Base-by-base conservation (phyloP, 2,113 vertebrate species). In the Rhegmatorhina hoffmannsi region DNA sequence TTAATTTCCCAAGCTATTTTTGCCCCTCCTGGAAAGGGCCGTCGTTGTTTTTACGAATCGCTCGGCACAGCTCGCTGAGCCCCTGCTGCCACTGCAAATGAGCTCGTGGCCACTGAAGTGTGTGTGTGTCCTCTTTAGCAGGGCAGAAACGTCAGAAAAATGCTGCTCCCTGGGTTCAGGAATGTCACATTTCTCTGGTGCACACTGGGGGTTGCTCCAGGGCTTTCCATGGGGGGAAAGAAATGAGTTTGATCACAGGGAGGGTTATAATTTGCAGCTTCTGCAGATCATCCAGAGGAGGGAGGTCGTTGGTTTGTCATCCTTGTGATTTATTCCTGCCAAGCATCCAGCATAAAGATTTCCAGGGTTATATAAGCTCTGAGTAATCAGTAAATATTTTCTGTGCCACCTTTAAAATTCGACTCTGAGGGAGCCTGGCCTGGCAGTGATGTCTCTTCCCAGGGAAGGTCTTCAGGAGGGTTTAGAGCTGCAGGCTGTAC, bases 371-470 rank as follows among this genome's bases (percentile, higher is more conserved):
- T 89, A 25, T 74, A 94, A 97, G 67, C 77, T 67, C 69, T 89
- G 84, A 94, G 67, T 84, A 87, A 91, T 44, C 66, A 40, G 69
- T 59, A 94, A 87, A 76, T 94, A 78, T 84, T 92, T 94, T 89
- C 73, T 17, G 11, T 83, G 36, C 44, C 88, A 62, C 92, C 69
- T 87, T 73, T 17, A 21, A 68, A 92, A 58, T 52, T 46, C 59
- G 52, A 49, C 44, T 80, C 40, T 67, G 75, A 74, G n/a, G 34
- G 87, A 86, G 52, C 49, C 1, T 2, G 49, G 29, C 47, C 78
- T 82, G 0, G 0, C 44, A 38, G 64, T 84, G 72, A 43, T 84
- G 63, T 34, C 40, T 47, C 76, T 49, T 72, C 59, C 63, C 14
- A 0, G 1, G 6, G 5, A 80, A 40, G 74, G 68, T 49, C 69